Base-by-base conservation (phyloP, 2,113 vertebrate species). In the Xiphophorus maculatus region DNA sequence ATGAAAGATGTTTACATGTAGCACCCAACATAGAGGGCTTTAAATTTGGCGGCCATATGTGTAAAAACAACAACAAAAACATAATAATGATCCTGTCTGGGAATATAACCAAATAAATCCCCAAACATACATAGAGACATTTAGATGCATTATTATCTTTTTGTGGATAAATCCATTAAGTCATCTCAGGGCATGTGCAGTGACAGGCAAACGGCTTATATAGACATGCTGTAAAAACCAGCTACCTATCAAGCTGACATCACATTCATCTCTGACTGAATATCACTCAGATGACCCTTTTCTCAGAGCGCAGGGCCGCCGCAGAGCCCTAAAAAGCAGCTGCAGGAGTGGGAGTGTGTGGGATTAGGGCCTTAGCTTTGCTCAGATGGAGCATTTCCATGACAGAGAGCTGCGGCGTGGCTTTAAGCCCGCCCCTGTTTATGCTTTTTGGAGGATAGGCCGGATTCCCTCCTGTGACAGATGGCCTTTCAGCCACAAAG, bases 351-450 rank as follows among this genome's bases (percentile, higher is more conserved):
- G 92, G 88, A 90, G 90, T 88, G 88, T 87, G 86, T 66, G 71
- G 90, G 92, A 93, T 93, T 93, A 92, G 80, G 84, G 80, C 80
- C 87, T 85, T 79, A 90, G 87, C 89, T 87, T 89, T 70, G 81
- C 92, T 93, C 93, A 93, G 91, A 92, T 92, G 93, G 89, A 88
- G 88, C 92, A 93, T 93, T 94, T 94, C 91, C 93, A 94, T 93
- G 91, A 94, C 92, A 94, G 92, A 89, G 92, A 92, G 90, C 90
- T 90, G 88, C 79, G 76, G 85, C 85, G 69, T 54, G 77, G 90
- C 92, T 94, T 93, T 93, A 92, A 91, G 85, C 88, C 90, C 87
- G 85, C 87, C 91, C 88, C 91, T 93, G 93, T 94, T 95, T 94
- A 94, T 93, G 92, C 89, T 93, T 92, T 92, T 95, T 90, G 88